Conservation (phyloP, 2,888 invertebrate genomes). For the Steinernema hermaphroditum region DNA sequence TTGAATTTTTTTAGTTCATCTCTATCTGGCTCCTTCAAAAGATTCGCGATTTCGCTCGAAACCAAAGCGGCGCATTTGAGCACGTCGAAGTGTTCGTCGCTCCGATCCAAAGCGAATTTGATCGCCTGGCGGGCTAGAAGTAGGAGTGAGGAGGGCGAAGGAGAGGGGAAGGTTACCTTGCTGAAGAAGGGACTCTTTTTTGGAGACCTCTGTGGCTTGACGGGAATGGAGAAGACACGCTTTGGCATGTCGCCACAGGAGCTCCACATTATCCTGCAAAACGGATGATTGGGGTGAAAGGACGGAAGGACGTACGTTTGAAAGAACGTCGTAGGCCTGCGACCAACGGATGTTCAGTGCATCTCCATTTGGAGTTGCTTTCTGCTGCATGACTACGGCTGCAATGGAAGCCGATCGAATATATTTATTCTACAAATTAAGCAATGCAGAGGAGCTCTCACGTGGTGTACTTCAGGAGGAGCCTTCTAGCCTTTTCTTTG, state of each 20-base stretch:
- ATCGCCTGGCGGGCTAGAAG: neutral
- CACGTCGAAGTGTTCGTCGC: neutral
- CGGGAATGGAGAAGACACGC: neutral
- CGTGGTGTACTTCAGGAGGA: neutral
- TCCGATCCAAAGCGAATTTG: neutral
- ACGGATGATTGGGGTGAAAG: neutral
- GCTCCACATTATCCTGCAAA: neutral
- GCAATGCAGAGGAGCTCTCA: too few species aligned
- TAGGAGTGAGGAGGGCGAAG: too few species aligned
- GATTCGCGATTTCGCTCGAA: neutral
- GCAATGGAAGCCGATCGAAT: too few species aligned
- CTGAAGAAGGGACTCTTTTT: neutral
- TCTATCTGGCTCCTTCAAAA: neutral
- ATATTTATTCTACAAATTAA: too few species aligned
- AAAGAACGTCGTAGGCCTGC: neutral
- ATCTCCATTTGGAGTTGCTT: too few species aligned
- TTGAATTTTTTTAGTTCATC: neutral
- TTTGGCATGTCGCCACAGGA: constrained; percentile 1
- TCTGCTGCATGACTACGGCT: too few species aligned
- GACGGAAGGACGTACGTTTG: neutral
- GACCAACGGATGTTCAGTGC: too few species aligned
- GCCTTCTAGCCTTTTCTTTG: neutral
- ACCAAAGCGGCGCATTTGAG: neutral
- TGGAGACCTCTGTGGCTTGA: neutral
- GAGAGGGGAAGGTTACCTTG: too few species aligned